A percentile compares a stretch with the other conserved stretches of the same genome.
Evolutionary conservation across 2,797 vertebrate genomes (phyloP).

Genomic region (Melanotaenia nigrans): DNA sequence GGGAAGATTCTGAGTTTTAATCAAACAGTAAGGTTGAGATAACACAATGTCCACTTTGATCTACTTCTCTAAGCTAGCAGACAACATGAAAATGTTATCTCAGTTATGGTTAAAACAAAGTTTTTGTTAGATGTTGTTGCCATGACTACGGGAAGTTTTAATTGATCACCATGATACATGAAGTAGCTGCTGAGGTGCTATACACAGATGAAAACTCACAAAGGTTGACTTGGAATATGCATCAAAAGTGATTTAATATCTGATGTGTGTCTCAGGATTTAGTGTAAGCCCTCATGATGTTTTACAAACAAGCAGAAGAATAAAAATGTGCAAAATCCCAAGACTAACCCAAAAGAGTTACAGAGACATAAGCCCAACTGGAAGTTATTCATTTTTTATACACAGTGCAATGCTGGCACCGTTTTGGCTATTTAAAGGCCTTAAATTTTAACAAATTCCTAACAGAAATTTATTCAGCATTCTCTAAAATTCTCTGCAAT

Average conservation of each 20-base stretch:
- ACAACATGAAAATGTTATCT: too few relatives aligned
- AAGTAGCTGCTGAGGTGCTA: not conserved
- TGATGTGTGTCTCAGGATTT: too few relatives aligned
- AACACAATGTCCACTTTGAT: not conserved
- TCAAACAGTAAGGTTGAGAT: not conserved
- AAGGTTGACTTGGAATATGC: not conserved
- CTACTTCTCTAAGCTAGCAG: not conserved
- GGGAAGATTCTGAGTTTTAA: not conserved
- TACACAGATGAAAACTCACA: not conserved
- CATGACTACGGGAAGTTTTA: not conserved
- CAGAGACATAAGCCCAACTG: not conserved
- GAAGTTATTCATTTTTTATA: too few relatives aligned
- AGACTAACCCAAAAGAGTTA: not conserved
- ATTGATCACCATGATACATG: not conserved
- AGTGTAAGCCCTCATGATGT: too few relatives aligned
- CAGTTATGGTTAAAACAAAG: too few relatives aligned
- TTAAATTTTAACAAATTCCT: not conserved
- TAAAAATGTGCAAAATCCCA: not conserved
- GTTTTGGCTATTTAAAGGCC: not conserved
- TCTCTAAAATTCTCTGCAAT: not conserved
- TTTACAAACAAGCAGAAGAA: too few relatives aligned
- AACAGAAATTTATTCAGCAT: too few relatives aligned
- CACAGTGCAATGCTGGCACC: not conserved
- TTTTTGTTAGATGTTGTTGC: not conserved
- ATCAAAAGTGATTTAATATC: too few relatives aligned